Conservation (phyloP, 2,888 invertebrate species). For the Lacanobia oleracea region DNA sequence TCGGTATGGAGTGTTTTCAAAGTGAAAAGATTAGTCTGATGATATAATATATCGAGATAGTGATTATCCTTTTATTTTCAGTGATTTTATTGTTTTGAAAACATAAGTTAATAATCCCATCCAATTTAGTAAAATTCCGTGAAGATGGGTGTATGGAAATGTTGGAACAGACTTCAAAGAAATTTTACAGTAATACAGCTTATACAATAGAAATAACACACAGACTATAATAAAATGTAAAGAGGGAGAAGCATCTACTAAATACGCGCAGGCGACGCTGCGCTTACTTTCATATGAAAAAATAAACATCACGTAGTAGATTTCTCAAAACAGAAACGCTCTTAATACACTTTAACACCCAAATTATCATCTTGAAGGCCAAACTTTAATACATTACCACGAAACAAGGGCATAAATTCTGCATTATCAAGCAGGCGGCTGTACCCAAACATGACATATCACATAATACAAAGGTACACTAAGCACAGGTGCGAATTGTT, state of each 20-base stretch:
- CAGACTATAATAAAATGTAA: too few relatives aligned
- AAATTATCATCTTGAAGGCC: background rate
- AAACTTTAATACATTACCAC: slow-evolving; percentile 2
- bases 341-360: background rate
- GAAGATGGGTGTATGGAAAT: too few relatives aligned
- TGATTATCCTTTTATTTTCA: too few relatives aligned
- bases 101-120: background rate
- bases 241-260: too few relatives aligned
- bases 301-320: too few relatives aligned
- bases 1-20: background rate
- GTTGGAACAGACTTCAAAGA: too few relatives aligned
- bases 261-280: too few relatives aligned
- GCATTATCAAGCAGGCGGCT: slow-evolving; percentile 20
- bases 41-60: background rate
- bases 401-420: slow-evolving; percentile 13
- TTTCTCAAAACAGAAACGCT: background rate
- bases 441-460: slow-evolving; percentile 44
- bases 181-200: too few relatives aligned
- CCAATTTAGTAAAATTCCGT: too few relatives aligned
- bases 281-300: too few relatives aligned
- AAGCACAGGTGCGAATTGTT: slow-evolving; percentile 54
- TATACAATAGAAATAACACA: too few relatives aligned
- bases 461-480: slow-evolving; percentile 38
- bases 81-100: background rate
- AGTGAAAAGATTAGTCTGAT: background rate